These are phyloP conservation scores for Cacatua alba DNA, from an alignment of 2,113 vertebrate species.

Conservation along the genomic window DNA sequence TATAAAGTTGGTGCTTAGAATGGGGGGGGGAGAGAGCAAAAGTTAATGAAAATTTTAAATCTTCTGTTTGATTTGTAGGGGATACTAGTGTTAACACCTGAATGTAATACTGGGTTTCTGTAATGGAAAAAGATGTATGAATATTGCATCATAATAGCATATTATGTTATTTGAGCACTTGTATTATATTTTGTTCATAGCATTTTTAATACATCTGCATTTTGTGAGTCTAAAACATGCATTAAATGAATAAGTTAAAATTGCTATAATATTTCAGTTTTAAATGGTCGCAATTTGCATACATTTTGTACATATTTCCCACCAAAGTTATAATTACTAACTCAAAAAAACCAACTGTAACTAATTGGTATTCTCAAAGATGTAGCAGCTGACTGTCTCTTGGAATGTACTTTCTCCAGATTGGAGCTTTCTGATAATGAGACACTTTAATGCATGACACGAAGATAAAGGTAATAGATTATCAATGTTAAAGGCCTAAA, in stretches of 20 bases:
- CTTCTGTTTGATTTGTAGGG: background rate
- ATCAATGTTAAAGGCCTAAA: background rate
- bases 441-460: background rate
- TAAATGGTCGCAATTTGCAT: background rate
- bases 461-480: background rate
- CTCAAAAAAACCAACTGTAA: background rate
- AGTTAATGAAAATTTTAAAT: background rate
- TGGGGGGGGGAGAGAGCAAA: background rate
- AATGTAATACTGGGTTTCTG: background rate
- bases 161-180: background rate
- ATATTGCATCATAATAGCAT: background rate
- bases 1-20: background rate
- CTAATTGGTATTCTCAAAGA: background rate
- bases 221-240: background rate
- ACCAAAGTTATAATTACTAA: background rate
- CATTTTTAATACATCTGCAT: background rate
- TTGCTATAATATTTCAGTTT: background rate
- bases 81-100: background rate
- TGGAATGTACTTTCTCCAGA: background rate
- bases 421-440: background rate
- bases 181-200: background rate
- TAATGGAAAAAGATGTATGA: background rate
- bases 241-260: background rate
- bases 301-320: background rate
- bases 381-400: background rate